phyloP scores from a whole-genome alignment of 2,113 vertebrate species.

The Thalassoma bifasciatum region DNA sequence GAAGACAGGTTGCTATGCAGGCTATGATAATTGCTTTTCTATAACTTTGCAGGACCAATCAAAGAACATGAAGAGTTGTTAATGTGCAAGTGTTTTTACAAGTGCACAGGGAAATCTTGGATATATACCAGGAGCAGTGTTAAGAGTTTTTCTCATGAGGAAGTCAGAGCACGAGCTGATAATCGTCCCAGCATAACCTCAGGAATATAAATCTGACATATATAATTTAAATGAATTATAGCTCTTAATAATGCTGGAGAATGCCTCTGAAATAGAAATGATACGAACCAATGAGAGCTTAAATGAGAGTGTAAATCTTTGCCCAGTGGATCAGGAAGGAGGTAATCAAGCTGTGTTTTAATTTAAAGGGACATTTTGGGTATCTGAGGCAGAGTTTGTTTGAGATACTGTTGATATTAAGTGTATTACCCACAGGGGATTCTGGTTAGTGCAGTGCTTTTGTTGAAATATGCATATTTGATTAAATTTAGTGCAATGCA shows the following conservation, averaged over 20 bases:
- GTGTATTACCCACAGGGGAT: too few relatives aligned
- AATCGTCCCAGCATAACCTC: background rate
- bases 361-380: too few relatives aligned
- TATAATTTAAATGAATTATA: constrained; percentile 17
- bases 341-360: too few relatives aligned
- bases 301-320: too few relatives aligned
- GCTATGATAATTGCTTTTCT: constrained; percentile 2
- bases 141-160: background rate
- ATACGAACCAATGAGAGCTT: too few relatives aligned
- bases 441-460: too few relatives aligned
- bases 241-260: too few relatives aligned
- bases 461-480: too few relatives aligned
- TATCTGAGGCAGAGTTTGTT: too few relatives aligned
- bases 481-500: too few relatives aligned
- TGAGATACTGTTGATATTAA: too few relatives aligned
- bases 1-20: constrained; percentile 6
- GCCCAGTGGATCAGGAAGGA: too few relatives aligned
- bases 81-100: background rate
- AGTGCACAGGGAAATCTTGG: constrained; percentile 1
- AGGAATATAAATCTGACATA: constrained; percentile 9
- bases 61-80: background rate
- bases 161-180: background rate
- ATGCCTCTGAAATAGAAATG: background rate
- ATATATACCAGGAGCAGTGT: background rate
- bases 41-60: background rate